These are phyloP conservation scores for Neoseiulus cucumeris DNA, from an alignment of 1,140 invertebrate genomes.

Conservation along the genomic window DNA sequence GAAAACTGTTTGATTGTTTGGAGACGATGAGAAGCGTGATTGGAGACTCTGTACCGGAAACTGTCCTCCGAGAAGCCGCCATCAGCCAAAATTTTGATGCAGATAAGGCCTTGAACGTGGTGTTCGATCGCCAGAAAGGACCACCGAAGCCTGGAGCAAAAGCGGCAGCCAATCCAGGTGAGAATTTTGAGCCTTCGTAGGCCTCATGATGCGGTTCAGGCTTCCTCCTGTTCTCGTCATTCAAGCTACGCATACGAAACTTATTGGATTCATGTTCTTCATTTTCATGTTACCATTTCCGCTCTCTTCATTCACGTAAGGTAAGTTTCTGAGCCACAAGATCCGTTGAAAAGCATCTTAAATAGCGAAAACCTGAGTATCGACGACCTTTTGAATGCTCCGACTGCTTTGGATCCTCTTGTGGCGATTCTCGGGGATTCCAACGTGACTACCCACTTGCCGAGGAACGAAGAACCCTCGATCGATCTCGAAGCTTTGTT, in stretches of 20 bases:
- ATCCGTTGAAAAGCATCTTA: conserved; percentile 19
- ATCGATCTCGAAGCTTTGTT: too few relatives aligned
- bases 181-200: neutral
- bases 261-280: too few relatives aligned
- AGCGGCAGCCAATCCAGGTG: neutral
- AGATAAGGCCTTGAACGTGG: conserved; percentile 44
- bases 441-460: too few relatives aligned
- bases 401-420: too few relatives aligned
- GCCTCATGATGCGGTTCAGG: conserved; percentile 16
- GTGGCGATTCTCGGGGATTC: too few relatives aligned
- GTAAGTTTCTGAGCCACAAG: conserved; percentile 16
- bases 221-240: neutral
- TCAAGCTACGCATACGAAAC: too few relatives aligned
- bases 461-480: too few relatives aligned
- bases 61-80: conserved; percentile 41
- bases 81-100: conserved; percentile 47
- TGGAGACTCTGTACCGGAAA: conserved; percentile 49
- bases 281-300: conserved; percentile 7
- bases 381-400: too few relatives aligned
- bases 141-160: neutral
- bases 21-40: conserved; percentile 58
- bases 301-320: neutral
- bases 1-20: conserved; percentile 54
- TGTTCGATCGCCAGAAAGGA: conserved; percentile 29
- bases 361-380: too few relatives aligned